Evolutionary conservation across 2,113 vertebrate species (phyloP), one percentile per base, ranked within the genome.

Genomic region (Xiphophorus hellerii): DNA sequence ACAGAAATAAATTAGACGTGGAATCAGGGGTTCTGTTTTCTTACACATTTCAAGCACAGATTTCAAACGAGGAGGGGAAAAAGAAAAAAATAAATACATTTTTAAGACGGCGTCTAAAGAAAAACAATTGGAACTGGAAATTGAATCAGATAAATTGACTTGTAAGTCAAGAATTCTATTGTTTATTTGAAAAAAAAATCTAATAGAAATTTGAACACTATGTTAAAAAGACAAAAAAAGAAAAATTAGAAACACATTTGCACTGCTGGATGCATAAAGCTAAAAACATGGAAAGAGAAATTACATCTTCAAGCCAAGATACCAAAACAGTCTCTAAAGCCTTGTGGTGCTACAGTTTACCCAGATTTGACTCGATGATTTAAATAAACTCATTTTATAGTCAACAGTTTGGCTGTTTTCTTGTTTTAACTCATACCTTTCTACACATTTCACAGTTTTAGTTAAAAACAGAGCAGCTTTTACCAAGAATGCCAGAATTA

Each of bases 1-100:
- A 31, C 71, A 35, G 76, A 91, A 86, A 91, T 88, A 83, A 90
- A 90, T 89, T 75, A 87, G 72, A 87, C 77, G 71, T 75, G 76
- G 77, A 82, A 81, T 89, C 78, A 77, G 66, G 66, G 67, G 66
- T 74, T 70, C 44, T 61, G 73, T 77, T 85, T 83, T 83, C 62
- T 22, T 51, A 71, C 60, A 69, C 48, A 73, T 62, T 66, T 79
- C 27, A 65, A 35, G 25, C 74, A 51, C 58, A 81, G 58, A 68
- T 64, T 74, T 75, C 27, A 76, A 82, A 30, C 62, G 25, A 39
- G 5, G 63, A 69, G 30, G n/a, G 27, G 35, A 11, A 37, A 37
- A 37, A 37, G 8, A 35, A 35, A 35, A 37, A 12, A 37, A 33
- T 1, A 33, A 44, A 30, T 3, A 44, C 42, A 44, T 66, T 69